Base-by-base conservation (phyloP, 2,888 invertebrate species). In the Pheosia gnoma region DNA sequence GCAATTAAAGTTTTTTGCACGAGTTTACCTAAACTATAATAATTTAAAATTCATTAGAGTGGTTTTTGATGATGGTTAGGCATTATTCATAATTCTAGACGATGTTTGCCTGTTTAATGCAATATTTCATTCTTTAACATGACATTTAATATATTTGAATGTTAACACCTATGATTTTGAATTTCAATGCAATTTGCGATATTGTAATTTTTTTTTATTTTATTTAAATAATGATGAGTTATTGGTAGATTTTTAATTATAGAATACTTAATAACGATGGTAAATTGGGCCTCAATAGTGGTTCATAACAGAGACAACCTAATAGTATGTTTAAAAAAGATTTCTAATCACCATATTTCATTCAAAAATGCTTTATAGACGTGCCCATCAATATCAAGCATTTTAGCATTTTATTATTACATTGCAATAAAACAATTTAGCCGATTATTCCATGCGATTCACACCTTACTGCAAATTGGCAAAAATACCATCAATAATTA, bases 381-480 rank as follows among this genome's bases (percentile, higher is more conserved):
- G 43, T 8, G 43, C 10, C 8, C 9, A 10, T 8, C 10, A 1
- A 43, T 4, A 43, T n/a, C 47, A 47, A n/a, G 11, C 47, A 47
- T 10, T 47, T 47, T 51, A 51, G n/a, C n/a, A 49, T 49, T 49
- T 51, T 13, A 51, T 51, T 51, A 51, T n/a, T 37, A 11, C 10
- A 4, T 9, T 53, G 37, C 7, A 53, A 52, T 52, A 52, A 53
- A 37, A 3, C 37, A 53, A 37, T 37, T 38, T 37, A 10, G 37
- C 25, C 37, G 53, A 53, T 53, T 53, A 53, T 53, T 25, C 9
- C 53, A 53, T 53, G 37, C 25, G 37, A 53, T 53, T 53, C 6
- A 9, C 53, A 53, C 53, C n/a, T 4, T 37, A 37, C 11, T 53
- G 53, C 25, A 10, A 53, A 53, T 37, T 36, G 11, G 11, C 37